These are phyloP conservation scores for Xenopus laevis DNA, from an alignment of 2,113 vertebrate species.

Conservation along the genomic window DNA sequence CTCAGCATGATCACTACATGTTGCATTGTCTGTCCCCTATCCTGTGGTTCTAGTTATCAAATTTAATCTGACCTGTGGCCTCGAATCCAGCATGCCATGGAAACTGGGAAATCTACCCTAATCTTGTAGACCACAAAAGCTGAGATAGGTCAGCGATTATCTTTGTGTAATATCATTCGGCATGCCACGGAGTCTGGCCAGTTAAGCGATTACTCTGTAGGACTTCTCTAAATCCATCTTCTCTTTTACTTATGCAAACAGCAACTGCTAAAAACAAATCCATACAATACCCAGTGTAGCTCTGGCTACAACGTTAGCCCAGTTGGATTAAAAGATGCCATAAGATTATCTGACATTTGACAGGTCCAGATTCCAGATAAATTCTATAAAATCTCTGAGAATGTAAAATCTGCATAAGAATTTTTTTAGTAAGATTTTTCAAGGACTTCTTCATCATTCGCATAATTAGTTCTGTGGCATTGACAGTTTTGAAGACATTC, in stretches of 20 bases:
- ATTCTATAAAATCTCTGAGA: no score
- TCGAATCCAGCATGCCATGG: neutral
- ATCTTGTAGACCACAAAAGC: neutral
- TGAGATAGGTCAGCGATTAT: neutral
- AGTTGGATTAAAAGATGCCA: no score
- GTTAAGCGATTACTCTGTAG: neutral
- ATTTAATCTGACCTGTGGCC: neutral
- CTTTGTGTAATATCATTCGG: neutral
- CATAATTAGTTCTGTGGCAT: no score
- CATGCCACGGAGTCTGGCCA: neutral
- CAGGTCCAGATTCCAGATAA: no score
- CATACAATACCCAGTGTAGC: no score
- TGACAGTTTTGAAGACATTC: neutral
- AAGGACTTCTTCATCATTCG: no score
- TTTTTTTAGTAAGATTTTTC: no score
- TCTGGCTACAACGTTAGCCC: no score
- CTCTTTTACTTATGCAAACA: neutral
- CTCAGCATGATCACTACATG: neutral
- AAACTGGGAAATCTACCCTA: neutral
- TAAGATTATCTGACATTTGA: no score
- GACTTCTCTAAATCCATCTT: neutral
- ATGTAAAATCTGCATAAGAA: no score
- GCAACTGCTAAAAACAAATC: no score
- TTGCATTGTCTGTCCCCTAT: neutral
- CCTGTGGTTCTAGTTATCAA: neutral